Evolutionary conservation across 2,113 vertebrate genomes (phyloP).

Genomic region (Ivindomyrus marchei): DNA sequence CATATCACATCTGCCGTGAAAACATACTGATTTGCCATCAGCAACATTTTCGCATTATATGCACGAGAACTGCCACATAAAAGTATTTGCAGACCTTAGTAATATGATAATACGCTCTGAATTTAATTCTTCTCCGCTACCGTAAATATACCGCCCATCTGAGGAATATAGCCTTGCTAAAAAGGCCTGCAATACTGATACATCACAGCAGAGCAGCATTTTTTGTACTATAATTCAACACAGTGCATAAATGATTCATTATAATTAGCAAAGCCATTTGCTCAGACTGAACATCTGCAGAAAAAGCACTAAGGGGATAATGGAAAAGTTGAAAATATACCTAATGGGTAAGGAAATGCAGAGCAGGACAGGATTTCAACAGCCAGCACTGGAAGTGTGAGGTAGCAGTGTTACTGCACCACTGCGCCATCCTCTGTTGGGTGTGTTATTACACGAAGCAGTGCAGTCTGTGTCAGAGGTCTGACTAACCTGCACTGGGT

Average conservation of each 20-base stretch:
- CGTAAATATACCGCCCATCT: neutral
- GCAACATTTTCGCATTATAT: neutral
- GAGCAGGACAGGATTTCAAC: neutral
- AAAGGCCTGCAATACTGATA: neutral
- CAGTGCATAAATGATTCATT: slow-evolving; percentile 4
- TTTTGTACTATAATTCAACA: neutral
- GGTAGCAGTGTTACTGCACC: neutral
- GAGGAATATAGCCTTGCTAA: neutral
- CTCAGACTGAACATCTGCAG: neutral
- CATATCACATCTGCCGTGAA: neutral
- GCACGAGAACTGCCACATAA: neutral
- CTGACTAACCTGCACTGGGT: neutral
- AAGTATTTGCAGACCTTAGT: neutral
- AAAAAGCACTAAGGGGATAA: neutral
- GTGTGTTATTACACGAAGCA: neutral
- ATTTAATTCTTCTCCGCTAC: neutral
- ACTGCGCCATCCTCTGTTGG: neutral
- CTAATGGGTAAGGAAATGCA: neutral
- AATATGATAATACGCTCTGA: neutral
- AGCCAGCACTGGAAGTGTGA: neutral
- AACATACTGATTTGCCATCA: neutral
- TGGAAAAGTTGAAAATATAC: neutral
- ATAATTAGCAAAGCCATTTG: neutral
- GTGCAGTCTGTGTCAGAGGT: neutral
- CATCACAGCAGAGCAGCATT: neutral